Evolutionary conservation across 2,113 vertebrate species (phyloP), one percentile per base, ranked within the genome.

Genomic region (Forbesichthys agassizii): DNA sequence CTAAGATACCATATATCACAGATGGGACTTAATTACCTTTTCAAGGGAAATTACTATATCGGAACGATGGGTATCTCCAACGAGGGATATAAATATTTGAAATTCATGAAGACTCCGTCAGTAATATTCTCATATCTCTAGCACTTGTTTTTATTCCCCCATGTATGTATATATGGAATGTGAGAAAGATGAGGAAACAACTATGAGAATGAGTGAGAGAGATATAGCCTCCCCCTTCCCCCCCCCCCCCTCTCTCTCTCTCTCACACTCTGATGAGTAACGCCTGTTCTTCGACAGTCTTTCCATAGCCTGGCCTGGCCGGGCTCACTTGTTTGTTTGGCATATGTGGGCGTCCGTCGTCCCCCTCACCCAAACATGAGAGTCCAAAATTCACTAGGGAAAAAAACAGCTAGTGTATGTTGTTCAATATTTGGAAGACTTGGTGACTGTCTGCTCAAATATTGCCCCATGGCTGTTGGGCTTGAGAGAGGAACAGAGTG

Each of bases 341-440:
- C 67, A 77, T 79, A 12, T 81, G 73, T 52, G 74, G 77, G 59
- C 65, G 61, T 60, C 9, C 47, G 11, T 65, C 27, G 58, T 60
- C 33, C 57, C 55, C 77, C 60, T n/a, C 33, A 42, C 77, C 68
- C 69, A 77, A 71, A 61, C 70, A 55, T 60, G 77, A 88, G 62
- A 75, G 80, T 89, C 86, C 83, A 89, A 86, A 90, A 86, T 78
- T 72, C 74, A 78, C 76, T 84, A 76, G 47, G 56, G 81, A 76
- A 84, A 88, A 84, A 89, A 83, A 79, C 82, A 81, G 86, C 86
- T 69, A 83, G 71, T 78, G 76, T 85, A 91, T 93, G 88, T 92
- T 92, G 88, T 92, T 92, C 89, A 93, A 92, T 94, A 93, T 93
- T 93, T 93, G 90, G 89, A 93, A 86, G 88, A 91, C 89, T 91